Evolutionary conservation across 2,888 invertebrate species (phyloP).

Genomic region (Sussaba pulchella): DNA sequence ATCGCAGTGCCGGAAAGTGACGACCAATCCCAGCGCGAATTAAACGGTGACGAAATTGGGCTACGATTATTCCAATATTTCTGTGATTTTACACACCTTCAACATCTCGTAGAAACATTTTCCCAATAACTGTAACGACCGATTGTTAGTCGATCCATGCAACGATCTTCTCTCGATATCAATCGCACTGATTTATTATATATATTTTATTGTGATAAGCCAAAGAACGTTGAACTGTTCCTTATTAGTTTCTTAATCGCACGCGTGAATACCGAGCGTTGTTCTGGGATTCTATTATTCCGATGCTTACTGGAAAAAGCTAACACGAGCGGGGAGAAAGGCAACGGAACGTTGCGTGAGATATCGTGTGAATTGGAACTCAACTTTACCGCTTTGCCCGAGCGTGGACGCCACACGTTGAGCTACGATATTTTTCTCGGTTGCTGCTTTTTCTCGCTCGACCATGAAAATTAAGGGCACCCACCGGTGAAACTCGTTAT

Average conservation of each 20-base stretch:
- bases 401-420: neutral
- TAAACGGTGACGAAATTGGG: no score
- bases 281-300: slow-evolving; percentile 37
- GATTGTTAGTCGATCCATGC: slow-evolving; percentile 4
- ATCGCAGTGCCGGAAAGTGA: no score
- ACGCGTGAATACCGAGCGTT: slow-evolving; percentile 15
- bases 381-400: neutral
- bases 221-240: slow-evolving; percentile 18
- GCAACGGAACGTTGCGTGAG: slow-evolving; percentile 21
- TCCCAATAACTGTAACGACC: slow-evolving; percentile 12
- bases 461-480: slow-evolving; percentile 16
- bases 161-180: neutral
- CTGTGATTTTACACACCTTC: no score
- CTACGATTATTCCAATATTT: no score
- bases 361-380: slow-evolving; percentile 61
- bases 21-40: no score
- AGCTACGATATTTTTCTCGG: neutral
- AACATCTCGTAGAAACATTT: neutral
- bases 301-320: slow-evolving; percentile 38
- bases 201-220: slow-evolving; percentile 4
- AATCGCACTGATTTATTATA: neutral
- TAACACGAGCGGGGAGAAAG: slow-evolving; percentile 50
- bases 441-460: slow-evolving; percentile 6
- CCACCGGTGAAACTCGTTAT: slow-evolving; percentile 21
- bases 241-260: slow-evolving; percentile 11